phyloP scores from a whole-genome alignment of 2,888 invertebrate species.

The Suillia variegata region DNA sequence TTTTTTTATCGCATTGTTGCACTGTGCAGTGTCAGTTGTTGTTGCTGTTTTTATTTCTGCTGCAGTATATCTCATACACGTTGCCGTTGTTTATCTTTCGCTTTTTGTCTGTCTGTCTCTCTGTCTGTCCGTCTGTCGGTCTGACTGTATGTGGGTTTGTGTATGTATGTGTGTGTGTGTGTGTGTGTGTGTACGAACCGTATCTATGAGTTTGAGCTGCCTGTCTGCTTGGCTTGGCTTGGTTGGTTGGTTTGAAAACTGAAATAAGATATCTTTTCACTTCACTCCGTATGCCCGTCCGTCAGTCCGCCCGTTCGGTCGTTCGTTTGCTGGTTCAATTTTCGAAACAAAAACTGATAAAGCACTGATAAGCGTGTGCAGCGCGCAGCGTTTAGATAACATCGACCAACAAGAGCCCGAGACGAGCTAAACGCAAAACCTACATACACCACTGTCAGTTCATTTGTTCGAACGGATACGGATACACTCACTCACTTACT shows the following conservation, averaged over 20 bases:
- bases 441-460: neutral
- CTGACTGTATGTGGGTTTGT: constrained; percentile 8
- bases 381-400: constrained; percentile 59
- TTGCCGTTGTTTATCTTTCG: constrained; percentile 48
- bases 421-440: too few species aligned
- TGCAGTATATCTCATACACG: too few species aligned
- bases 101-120: constrained; percentile 36
- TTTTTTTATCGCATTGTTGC: neutral
- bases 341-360: constrained; percentile 58
- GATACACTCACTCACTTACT: constrained; percentile 32
- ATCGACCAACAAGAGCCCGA: constrained; percentile 41
- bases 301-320: constrained; percentile 34
- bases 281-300: constrained; percentile 37
- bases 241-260: constrained; percentile 34
- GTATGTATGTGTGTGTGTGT: constrained; percentile 9
- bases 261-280: constrained; percentile 48
- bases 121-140: too few species aligned
- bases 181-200: constrained; percentile 10
- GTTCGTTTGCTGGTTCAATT: constrained; percentile 35
- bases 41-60: too few species aligned
- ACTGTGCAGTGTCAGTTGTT: neutral
- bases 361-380: constrained; percentile 57
- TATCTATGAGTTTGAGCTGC: constrained; percentile 1
- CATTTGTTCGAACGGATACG: constrained; percentile 39
- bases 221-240: constrained; percentile 12